Percentiles rank a stretch among this genome's conserved stretches.
phyloP scores from a whole-genome alignment of 1,140 invertebrate genomes.

The Panagrolaimus sp. region DNA sequence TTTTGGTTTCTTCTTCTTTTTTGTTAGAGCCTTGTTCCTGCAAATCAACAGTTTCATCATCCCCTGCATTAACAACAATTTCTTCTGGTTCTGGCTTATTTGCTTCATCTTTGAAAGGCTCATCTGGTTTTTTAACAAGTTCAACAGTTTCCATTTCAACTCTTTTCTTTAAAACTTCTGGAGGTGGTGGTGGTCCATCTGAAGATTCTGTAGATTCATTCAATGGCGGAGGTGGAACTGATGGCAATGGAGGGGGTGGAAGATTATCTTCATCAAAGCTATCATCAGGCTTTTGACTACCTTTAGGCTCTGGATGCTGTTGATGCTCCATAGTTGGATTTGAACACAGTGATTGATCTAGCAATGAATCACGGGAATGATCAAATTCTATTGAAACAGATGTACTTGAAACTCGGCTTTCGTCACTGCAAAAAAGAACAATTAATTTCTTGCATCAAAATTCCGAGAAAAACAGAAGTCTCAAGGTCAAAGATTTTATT shows the following conservation, averaged over 20 bases:
- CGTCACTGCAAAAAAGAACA: neutral
- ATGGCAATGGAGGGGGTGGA: neutral
- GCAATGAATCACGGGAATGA: conserved; percentile 41
- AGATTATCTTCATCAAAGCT: conserved; percentile 9
- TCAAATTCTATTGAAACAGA: conserved; percentile 52
- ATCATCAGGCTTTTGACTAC: neutral
- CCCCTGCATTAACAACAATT: neutral
- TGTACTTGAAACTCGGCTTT: neutral
- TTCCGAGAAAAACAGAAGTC: neutral
- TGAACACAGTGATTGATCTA: conserved; percentile 53
- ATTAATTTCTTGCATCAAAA: too few species aligned
- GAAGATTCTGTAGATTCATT: neutral
- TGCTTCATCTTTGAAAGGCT: neutral
- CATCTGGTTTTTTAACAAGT: neutral
- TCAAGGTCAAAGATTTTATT: neutral
- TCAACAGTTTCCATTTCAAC: neutral
- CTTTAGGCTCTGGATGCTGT: too few species aligned
- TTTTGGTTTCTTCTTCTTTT: too few species aligned
- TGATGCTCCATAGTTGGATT: conserved; percentile 24
- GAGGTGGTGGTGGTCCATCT: neutral
- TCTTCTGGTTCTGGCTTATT: neutral
- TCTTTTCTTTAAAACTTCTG: neutral
- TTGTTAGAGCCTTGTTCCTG: too few species aligned
- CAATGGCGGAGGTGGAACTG: neutral
- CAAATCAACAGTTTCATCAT: neutral